Evolutionary conservation across 2,888 invertebrate species (phyloP), one percentile per base, ranked within the genome.

Genomic region (Steromphala cineraria): DNA sequence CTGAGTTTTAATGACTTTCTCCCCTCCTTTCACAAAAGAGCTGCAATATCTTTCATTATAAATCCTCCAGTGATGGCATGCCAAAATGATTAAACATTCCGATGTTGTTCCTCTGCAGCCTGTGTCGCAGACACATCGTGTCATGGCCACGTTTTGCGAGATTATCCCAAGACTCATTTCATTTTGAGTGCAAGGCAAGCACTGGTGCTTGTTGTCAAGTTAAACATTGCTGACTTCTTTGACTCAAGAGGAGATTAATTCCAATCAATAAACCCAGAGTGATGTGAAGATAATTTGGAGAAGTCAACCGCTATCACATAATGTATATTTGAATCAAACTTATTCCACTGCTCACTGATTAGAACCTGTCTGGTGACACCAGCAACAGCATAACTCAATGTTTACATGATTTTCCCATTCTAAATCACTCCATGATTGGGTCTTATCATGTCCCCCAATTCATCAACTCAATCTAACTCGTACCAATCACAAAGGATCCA

Each of bases 11-110:
- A 71, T 71, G 71, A 71, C 71, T 71, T 71, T 71, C 71, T 71
- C 71, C 19, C 71, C 71, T 71, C 71, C 71, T 31, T 36, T 15
- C 31, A 71, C 71, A 71, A 71, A 71, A 71, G 71, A 71, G 36
- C 36, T 36, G 71, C 71, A 71, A 71, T 71, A 71, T 71, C 71
- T 71, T 36, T 36, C 71, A 71, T 71, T 71, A 71, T 71, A 40
- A 71, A 71, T 71, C 71, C 36, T 71, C 71, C 71, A 71, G 31
- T 71, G 71, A n/a, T 71, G 71, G 71, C 71, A 71, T 71, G 31
- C 71, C 24, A 36, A 36, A 36, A 71, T 71, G 71, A 71, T 71
- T 71, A 40, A 71, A 36, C 31, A 71, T 71, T 71, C 71, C 71
- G 71, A 71, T 71, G 71, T 71, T 71, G 71, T 31, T 36, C 19